Base-by-base conservation (phyloP, 1,140 invertebrate species). In the Polypedilum vanderplanki region DNA sequence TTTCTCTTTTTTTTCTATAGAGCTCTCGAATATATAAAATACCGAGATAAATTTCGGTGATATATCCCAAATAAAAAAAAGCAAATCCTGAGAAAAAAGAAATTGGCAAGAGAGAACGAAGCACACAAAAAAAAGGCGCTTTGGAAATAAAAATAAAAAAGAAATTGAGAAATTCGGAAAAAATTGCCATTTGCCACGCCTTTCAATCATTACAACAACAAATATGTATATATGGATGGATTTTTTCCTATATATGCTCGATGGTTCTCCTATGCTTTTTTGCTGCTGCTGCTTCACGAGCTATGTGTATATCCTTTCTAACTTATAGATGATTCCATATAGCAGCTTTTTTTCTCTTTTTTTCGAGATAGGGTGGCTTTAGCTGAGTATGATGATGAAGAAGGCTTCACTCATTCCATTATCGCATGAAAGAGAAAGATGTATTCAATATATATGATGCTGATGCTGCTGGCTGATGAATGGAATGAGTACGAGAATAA, bases 141-240 rank as follows among this genome's bases (percentile, higher is more conserved):
- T 70, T 70, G 17, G 65, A 70, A 70, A 70, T 22, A 70, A 22
- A 20, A 70, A 70, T 17, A 70, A 70, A 70, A 70, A 70, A 18
- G 17, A 70, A 70, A 18, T 70, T 9, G 17, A 18, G 17, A 70
- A 70, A 18, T 20, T 18, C 15, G 65, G 17, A 70, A 70, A 70
- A 70, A 70, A 20, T 70, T 18, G 17, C 65, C 17, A 20, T 70
- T 70, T 22, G 65, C 65, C 65, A 70, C 65, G 65, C 65, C 65
- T 70, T 70, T 70, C 65, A 70, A 70, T 70, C 65, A 70, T 70
- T 70, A 70, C 65, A 70, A 70, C 65, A 70, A 70, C 65, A 70
- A 70, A 70, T 70, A 70, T 70, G 65, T 70, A 17, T 70, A 70
- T 70, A 70, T 70, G 65, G 20, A 20, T 70, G 65, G 20, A 20